Evolutionary conservation across 2,888 invertebrate genomes (phyloP).

Genomic region (Rhagophthalmus giganteus): DNA sequence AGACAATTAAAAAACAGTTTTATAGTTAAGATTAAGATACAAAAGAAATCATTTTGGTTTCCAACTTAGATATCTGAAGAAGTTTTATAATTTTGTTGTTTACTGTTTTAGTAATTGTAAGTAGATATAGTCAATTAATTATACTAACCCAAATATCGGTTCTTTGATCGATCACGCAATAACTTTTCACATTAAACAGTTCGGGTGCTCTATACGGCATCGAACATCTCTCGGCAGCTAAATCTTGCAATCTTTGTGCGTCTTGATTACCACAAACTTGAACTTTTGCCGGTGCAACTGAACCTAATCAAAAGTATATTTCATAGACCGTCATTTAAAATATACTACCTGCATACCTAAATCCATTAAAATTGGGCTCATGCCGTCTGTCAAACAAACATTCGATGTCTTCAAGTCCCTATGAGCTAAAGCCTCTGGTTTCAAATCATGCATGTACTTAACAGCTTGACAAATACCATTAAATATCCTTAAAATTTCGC

Average conservation of each 20-base stretch:
- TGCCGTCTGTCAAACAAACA: slow-evolving; percentile 72
- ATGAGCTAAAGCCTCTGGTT: slow-evolving; percentile 76
- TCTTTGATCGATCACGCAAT: slow-evolving; percentile 78
- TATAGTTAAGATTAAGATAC: too few species aligned
- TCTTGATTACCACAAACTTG: slow-evolving; percentile 69
- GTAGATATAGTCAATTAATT: too few species aligned
- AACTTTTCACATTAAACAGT: slow-evolving; percentile 81
- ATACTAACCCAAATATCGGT: slow-evolving; percentile 81
- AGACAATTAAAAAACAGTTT: too few species aligned
- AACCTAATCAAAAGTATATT: slow-evolving; percentile 56
- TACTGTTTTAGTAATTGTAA: too few species aligned
- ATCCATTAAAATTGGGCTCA: slow-evolving; percentile 79
- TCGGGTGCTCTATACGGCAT: slow-evolving; percentile 90
- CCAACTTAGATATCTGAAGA: too few species aligned
- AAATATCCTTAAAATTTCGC: slow-evolving; percentile 71
- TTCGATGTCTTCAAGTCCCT: slow-evolving; percentile 87
- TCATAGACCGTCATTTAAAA: too few species aligned
- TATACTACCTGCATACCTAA: slow-evolving; percentile 69
- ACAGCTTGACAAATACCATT: slow-evolving; percentile 74
- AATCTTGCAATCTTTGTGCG: slow-evolving; percentile 73
- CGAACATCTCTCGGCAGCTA: slow-evolving; percentile 81
- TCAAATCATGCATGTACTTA: slow-evolving; percentile 71
- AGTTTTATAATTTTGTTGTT: too few species aligned
- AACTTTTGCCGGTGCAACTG: slow-evolving; percentile 65
- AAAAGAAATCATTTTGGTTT: too few species aligned